phyloP scores from a whole-genome alignment of 2,797 vertebrate genomes.

The Typhlichthys eigenmanni region DNA sequence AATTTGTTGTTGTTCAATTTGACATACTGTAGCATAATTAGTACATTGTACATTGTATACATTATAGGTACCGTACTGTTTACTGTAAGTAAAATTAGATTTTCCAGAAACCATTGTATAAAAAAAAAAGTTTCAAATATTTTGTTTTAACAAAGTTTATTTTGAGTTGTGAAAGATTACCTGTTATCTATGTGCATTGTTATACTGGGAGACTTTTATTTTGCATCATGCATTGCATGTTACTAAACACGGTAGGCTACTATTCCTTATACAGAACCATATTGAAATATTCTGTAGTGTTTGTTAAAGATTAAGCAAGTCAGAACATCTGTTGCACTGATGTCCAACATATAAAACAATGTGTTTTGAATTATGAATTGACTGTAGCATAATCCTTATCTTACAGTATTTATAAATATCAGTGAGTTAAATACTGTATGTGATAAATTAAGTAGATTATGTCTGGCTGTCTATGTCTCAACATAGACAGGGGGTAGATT shows the following conservation, averaged over 20 bases:
- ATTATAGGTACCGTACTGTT: background rate
- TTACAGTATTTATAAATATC: conserved; percentile 72
- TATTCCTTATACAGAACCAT: conserved; percentile 10
- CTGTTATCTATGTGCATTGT: conserved; percentile 9
- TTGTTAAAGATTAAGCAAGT: conserved; percentile 22
- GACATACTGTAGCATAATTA: conserved; percentile 1
- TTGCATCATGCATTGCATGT: conserved; percentile 30
- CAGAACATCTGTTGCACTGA: conserved; percentile 73
- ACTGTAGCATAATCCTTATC: conserved; percentile 77
- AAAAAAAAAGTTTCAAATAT: conserved; percentile 17
- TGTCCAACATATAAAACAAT: conserved; percentile 71
- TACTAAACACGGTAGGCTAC: conserved; percentile 6
- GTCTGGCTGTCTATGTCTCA: conserved; percentile 53
- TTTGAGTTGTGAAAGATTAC: conserved; percentile 17
- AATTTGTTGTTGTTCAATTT: conserved; percentile 15
- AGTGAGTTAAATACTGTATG: conserved; percentile 77
- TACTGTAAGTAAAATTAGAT: conserved; percentile 19
- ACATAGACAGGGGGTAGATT: conserved; percentile 52
- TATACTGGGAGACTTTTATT: conserved; percentile 37
- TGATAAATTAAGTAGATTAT: conserved; percentile 72
- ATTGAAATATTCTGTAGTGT: conserved; percentile 35
- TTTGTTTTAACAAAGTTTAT: conserved; percentile 14
- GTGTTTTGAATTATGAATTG: conserved; percentile 80
- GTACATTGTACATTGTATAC: conserved; percentile 20
- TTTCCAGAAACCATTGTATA: conserved; percentile 13